Percentiles rank a stretch among this genome's conserved stretches.
Conservation (phyloP, 2,113 vertebrate species). For the Protomyctophum bolini region DNA sequence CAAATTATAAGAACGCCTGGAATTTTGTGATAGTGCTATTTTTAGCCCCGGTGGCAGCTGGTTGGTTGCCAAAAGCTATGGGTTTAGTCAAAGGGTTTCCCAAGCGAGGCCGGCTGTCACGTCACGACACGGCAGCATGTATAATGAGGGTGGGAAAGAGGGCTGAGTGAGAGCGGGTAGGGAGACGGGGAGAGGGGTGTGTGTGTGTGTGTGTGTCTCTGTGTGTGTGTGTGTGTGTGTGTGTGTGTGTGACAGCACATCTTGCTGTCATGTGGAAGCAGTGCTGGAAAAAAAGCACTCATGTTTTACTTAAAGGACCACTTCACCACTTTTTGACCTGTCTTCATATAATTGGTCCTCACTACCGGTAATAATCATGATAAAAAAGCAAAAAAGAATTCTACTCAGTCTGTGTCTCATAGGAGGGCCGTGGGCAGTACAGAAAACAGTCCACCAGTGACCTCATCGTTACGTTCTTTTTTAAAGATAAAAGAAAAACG, state of each 20-base stretch:
- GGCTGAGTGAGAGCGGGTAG: neutral
- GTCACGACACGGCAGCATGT: constrained; percentile 37
- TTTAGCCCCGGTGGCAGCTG: constrained; percentile 49
- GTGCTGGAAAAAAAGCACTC: too few species aligned
- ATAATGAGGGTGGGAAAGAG: constrained; percentile 49
- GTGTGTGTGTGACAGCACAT: constrained; percentile 14
- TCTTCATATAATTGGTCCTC: constrained; percentile 38
- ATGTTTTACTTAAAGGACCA: too few species aligned
- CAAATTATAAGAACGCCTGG: constrained; percentile 53
- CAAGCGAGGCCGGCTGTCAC: constrained; percentile 59
- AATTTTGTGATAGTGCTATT: constrained; percentile 66
- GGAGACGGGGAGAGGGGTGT: constrained; percentile 7
- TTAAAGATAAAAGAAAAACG: too few species aligned
- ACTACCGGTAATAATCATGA: neutral
- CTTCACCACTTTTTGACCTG: neutral
- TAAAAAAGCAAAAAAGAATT: neutral
- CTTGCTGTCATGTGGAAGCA: constrained; percentile 30
- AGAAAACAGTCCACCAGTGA: too few species aligned
- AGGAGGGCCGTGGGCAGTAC: too few species aligned
- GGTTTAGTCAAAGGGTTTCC: constrained; percentile 56
- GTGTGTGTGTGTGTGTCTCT: too few species aligned
- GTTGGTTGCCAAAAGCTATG: constrained; percentile 62
- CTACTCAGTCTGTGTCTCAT: too few species aligned
- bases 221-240: too few species aligned
- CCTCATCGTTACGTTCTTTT: too few species aligned